Percentiles rank a stretch among this genome's conserved stretches.
Conservation (phyloP, 2,888 invertebrate species). For the Macaria liturata region DNA sequence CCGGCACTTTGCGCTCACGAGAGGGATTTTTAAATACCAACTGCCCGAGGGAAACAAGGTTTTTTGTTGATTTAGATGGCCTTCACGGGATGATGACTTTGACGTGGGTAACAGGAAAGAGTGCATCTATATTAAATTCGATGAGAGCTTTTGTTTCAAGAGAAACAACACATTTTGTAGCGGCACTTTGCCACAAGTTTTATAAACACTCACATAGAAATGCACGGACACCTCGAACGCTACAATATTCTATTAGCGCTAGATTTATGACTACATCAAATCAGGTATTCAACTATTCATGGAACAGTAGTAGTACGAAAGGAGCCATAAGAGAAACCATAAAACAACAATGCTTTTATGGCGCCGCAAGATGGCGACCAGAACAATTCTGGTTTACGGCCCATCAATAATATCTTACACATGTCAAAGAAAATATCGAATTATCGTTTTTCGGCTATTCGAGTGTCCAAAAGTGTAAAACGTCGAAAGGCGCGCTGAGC, state of each 20-base stretch:
- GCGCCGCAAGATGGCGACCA: conserved; percentile 26
- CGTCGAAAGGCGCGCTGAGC: conserved; percentile 44
- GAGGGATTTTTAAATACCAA: conserved; percentile 15
- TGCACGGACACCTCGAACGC: not conserved
- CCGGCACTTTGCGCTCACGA: conserved; percentile 9
- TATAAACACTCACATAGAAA: not conserved
- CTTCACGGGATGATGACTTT: conserved; percentile 13
- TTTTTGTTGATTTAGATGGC: conserved; percentile 17
- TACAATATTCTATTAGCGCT: conserved; percentile 14
- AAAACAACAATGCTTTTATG: conserved; percentile 28
- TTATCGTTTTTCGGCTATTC: conserved; percentile 49
- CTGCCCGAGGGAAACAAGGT: conserved; percentile 10
- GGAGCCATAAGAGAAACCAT: conserved; percentile 24
- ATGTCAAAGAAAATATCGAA: conserved; percentile 45
- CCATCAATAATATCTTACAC: conserved; percentile 36
- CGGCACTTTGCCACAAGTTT: not conserved
- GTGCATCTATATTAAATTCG: not conserved
- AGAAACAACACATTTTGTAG: no score
- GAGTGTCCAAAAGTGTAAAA: conserved; percentile 36
- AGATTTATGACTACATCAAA: conserved; percentile 24
- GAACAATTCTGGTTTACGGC: conserved; percentile 35
- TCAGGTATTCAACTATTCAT: conserved; percentile 21
- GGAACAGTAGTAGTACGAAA: conserved; percentile 22
- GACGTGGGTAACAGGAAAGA: conserved; percentile 15
- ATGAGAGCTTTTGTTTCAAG: not conserved